These are phyloP conservation scores for Thereuonema tuberculata DNA, from an alignment of 1,140 invertebrate genomes.

Conservation along the genomic window DNA sequence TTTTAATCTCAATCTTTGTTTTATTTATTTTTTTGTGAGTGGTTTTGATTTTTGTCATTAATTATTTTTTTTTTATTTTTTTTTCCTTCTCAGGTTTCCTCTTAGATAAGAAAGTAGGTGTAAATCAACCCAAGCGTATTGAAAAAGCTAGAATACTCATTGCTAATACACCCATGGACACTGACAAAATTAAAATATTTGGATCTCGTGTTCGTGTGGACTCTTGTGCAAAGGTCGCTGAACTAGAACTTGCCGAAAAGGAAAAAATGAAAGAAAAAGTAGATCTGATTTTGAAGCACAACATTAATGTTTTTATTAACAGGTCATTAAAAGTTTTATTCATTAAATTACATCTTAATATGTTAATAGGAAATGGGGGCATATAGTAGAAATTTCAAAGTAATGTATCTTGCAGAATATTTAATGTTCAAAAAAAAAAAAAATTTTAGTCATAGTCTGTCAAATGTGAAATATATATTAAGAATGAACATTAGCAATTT, in stretches of 20 bases:
- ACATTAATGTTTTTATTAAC: constrained; percentile 98
- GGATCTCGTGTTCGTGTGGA: constrained; percentile 95
- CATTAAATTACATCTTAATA: background rate
- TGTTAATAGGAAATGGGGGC: no score
- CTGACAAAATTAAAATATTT: constrained; percentile 99
- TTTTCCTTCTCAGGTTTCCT: constrained; percentile 55
- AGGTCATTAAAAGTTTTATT: constrained; percentile 36
- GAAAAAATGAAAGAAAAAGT: constrained; percentile 99
- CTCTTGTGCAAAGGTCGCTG: constrained; percentile 94
- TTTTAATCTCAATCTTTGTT: no score
- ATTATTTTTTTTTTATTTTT: no score
- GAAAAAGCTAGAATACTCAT: constrained; percentile 94
- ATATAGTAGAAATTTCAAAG: no score
- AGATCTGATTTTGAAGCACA: constrained; percentile 87
- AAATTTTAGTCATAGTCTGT: no score
- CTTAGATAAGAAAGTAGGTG: constrained; percentile 88
- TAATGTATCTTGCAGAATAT: no score
- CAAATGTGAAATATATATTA: no score
- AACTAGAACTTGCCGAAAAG: constrained; percentile 94
- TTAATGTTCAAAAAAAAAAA: no score
- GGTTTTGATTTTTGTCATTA: no score
- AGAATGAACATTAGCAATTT: no score
- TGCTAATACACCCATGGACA: constrained; percentile 99
- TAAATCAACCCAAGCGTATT: constrained; percentile 72
- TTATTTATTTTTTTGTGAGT: no score